Conservation (phyloP, 2,888 invertebrate genomes). For the Plagodis pulveraria region DNA sequence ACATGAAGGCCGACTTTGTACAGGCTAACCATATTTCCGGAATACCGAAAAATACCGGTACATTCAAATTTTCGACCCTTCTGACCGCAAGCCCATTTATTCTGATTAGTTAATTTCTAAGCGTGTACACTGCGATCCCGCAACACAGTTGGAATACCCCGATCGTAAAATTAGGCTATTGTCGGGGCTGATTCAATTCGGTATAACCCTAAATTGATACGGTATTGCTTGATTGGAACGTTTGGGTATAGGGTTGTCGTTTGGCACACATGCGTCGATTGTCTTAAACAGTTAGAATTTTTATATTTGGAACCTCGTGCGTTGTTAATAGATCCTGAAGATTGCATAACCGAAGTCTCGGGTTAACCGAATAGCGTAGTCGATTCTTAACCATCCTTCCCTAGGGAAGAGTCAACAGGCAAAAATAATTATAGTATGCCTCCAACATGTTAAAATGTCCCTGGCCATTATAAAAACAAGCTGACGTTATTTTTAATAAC, state of each 20-base stretch:
- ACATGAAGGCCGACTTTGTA: background rate
- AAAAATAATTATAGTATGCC: too few relatives aligned
- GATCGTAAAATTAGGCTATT: slow-evolving; percentile 44
- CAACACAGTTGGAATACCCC: slow-evolving; percentile 27
- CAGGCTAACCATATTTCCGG: slow-evolving; percentile 19
- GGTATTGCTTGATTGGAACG: slow-evolving; percentile 33
- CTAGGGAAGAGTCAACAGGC: too few relatives aligned
- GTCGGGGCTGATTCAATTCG: slow-evolving; percentile 47
- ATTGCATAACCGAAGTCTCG: too few relatives aligned
- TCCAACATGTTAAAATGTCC: too few relatives aligned
- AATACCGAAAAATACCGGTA: slow-evolving; percentile 26
- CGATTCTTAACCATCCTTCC: too few relatives aligned
- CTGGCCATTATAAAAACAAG: too few relatives aligned
- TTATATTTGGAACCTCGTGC: background rate
- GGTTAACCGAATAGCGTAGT: too few relatives aligned
- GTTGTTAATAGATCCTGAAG: background rate
- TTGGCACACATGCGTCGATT: slow-evolving; percentile 8
- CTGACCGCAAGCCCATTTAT: slow-evolving; percentile 42
- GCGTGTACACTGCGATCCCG: slow-evolving; percentile 26
- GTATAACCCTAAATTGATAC: slow-evolving; percentile 33
- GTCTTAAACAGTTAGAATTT: slow-evolving; percentile 1
- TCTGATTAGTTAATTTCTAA: slow-evolving; percentile 46
- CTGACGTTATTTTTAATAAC: too few relatives aligned
- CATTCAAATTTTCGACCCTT: slow-evolving; percentile 42
- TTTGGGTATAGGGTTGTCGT: slow-evolving; percentile 19